Percentiles rank a stretch among this genome's conserved stretches.
phyloP scores from a whole-genome alignment of 2,797 vertebrate species.

The Pelobates cultripes region DNA sequence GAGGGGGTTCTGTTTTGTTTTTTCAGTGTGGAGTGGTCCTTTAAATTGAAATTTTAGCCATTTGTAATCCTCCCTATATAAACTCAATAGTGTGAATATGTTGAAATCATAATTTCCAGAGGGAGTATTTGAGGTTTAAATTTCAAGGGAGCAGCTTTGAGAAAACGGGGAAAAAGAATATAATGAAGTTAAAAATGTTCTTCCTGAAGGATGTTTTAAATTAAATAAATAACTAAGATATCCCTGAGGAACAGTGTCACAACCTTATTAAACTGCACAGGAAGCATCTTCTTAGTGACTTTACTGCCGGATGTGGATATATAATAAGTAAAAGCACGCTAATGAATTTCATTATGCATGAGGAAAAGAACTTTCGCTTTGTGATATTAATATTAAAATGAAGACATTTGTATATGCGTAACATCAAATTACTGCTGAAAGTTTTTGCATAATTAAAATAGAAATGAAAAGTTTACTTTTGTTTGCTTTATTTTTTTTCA shows the following conservation, averaged over 20 bases:
- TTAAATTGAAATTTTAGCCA: too few species aligned
- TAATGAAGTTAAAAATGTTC: not conserved
- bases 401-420: too few species aligned
- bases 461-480: too few species aligned
- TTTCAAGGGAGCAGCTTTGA: not conserved
- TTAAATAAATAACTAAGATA: not conserved
- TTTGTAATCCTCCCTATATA: not conserved
- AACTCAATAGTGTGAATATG: not conserved
- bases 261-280: not conserved
- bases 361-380: too few species aligned
- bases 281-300: slow-evolving; percentile 1
- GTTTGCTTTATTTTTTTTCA: too few species aligned
- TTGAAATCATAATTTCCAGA: not conserved
- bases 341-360: not conserved
- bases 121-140: not conserved
- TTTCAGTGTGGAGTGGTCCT: too few species aligned
- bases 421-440: too few species aligned
- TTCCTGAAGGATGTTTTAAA: not conserved
- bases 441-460: too few species aligned
- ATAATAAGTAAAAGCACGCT: not conserved
- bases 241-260: not conserved
- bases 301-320: not conserved
- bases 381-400: too few species aligned
- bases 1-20: too few species aligned
- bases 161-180: not conserved